Evolutionary conservation across 2,888 invertebrate genomes (phyloP).

Genomic region (Eurois occulta): DNA sequence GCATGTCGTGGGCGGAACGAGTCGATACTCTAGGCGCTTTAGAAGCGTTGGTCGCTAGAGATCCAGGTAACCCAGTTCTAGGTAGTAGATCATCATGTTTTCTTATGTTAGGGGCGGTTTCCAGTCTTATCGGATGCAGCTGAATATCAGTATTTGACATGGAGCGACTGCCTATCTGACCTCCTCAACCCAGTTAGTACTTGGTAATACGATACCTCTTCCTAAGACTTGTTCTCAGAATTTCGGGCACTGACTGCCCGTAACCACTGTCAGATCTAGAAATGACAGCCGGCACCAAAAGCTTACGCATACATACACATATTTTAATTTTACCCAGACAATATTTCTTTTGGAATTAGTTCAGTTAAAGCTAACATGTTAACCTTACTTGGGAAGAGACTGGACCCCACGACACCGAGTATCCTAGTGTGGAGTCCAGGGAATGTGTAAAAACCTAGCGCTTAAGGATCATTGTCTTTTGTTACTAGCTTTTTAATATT

Average conservation of each 20-base stretch:
- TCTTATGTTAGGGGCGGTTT: background rate
- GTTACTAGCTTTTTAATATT: too few relatives aligned
- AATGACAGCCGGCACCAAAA: background rate
- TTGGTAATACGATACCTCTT: too few relatives aligned
- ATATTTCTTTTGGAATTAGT: too few relatives aligned
- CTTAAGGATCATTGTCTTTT: too few relatives aligned
- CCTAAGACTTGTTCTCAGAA: too few relatives aligned
- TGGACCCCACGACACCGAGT: too few relatives aligned
- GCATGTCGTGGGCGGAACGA: conserved; percentile 96
- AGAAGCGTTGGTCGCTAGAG: conserved; percentile 95
- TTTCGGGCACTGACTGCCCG: background rate
- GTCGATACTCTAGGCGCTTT: conserved; percentile 95
- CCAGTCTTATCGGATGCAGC: background rate
- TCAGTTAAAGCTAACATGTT: too few relatives aligned
- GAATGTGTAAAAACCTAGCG: too few relatives aligned
- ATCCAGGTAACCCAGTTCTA: conserved; percentile 92
- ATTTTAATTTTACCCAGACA: background rate
- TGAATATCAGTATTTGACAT: background rate
- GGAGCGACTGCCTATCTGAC: background rate
- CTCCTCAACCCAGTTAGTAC: background rate
- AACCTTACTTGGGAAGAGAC: too few relatives aligned
- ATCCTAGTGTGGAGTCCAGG: too few relatives aligned
- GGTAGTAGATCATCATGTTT: background rate
- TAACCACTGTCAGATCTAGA: background rate
- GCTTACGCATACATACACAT: background rate